A percentile compares a stretch with the other conserved stretches of the same genome.
These are phyloP conservation scores for Paraescarpia echinospica DNA, from an alignment of 1,140 invertebrate genomes.

Conservation along the genomic window DNA sequence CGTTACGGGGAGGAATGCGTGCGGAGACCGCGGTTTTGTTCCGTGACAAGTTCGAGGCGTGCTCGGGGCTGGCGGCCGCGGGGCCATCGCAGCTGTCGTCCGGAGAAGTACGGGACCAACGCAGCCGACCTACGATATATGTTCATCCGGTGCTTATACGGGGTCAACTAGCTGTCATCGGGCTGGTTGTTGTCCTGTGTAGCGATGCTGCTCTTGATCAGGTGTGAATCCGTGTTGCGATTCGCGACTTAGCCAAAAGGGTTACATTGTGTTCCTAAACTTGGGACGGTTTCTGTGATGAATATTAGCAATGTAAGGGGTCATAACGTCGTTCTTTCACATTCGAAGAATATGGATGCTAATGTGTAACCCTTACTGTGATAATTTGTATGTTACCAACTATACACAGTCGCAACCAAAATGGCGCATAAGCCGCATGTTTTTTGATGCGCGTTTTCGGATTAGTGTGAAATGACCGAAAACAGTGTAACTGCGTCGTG, in stretches of 20 bases:
- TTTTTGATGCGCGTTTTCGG: too few relatives aligned
- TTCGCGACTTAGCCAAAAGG: neutral
- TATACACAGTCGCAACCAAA: too few relatives aligned
- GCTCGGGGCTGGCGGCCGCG: neutral
- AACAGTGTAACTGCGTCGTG: too few relatives aligned
- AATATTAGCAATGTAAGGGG: too few relatives aligned
- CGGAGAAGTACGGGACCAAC: neutral
- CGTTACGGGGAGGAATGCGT: neutral
- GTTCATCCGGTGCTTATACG: neutral
- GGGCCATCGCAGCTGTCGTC: neutral
- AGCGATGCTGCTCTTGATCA: neutral
- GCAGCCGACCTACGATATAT: neutral
- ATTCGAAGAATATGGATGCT: too few relatives aligned
- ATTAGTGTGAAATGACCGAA: too few relatives aligned
- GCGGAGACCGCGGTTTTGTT: neutral
- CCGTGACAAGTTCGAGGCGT: neutral
- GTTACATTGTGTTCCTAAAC: neutral
- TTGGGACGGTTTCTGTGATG: neutral
- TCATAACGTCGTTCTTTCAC: too few relatives aligned
- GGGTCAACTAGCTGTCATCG: neutral
- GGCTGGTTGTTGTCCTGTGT: neutral
- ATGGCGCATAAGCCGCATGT: too few relatives aligned
- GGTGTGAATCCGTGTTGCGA: neutral
- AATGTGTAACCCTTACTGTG: too few relatives aligned
- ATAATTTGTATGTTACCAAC: too few relatives aligned